Evolutionary conservation across 92 coral and sea anemone species (phyloP).

Genomic region (Palythoa grandiflora): DNA sequence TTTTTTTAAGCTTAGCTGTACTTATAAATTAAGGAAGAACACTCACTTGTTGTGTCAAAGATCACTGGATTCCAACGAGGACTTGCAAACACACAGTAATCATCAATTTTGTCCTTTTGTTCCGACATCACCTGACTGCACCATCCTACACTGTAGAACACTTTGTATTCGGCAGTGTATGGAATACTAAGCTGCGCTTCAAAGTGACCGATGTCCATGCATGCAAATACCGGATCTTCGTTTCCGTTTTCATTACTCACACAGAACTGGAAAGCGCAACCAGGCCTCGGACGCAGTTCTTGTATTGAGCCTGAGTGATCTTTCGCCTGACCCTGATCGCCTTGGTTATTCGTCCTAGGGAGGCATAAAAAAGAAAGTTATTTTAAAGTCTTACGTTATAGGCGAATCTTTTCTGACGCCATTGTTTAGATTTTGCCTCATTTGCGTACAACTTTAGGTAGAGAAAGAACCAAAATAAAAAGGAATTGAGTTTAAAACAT

Average conservation of each 20-base stretch:
- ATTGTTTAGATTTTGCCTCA: too few species aligned
- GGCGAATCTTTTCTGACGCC: neutral
- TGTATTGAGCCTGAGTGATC: neutral
- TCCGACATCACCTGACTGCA: neutral
- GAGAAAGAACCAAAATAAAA: too few species aligned
- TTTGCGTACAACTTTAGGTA: too few species aligned
- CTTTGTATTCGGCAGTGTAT: neutral
- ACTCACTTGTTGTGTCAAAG: too few species aligned
- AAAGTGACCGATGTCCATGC: conserved; percentile 3
- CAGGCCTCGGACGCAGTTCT: conserved; percentile 15
- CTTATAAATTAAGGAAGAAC: too few species aligned
- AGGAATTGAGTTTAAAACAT: too few species aligned
- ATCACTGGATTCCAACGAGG: neutral
- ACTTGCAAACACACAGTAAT: neutral
- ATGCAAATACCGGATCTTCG: neutral
- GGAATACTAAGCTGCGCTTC: conserved; percentile 25
- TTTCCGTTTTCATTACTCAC: conserved; percentile 4
- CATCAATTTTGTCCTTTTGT: neutral
- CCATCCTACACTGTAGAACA: conserved; percentile 27
- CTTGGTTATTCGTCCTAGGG: conserved; percentile 15
- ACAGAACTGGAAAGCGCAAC: conserved; percentile 19
- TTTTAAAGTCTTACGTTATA: too few species aligned
- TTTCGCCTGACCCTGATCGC: conserved; percentile 22
- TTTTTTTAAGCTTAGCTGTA: too few species aligned
- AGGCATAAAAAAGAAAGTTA: neutral